These are phyloP conservation scores for Isaurus tuberculatus DNA, from an alignment of 92 coral and sea anemone species.

Conservation along the genomic window DNA sequence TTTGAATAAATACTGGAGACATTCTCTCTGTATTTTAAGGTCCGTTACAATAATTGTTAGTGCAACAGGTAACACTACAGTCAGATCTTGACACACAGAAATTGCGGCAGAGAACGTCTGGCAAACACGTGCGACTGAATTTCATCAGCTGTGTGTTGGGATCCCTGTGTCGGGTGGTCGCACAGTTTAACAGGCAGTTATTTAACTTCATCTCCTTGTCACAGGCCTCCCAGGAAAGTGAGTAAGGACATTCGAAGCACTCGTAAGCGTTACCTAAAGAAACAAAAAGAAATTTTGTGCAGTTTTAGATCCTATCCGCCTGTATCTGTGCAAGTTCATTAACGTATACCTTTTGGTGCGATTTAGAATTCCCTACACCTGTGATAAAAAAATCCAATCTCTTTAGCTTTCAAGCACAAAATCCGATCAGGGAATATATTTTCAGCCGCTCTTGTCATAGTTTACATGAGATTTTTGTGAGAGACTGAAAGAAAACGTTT, in stretches of 20 bases:
- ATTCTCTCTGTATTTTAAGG: too few species aligned
- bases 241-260: slow-evolving; percentile 4
- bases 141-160: neutral
- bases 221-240: neutral
- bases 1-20: too few species aligned
- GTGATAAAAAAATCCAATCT: too few species aligned
- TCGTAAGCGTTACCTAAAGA: neutral
- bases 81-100: neutral
- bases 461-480: too few species aligned
- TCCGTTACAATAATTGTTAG: neutral
- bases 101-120: neutral
- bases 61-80: neutral
- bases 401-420: too few species aligned
- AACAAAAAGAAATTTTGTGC: neutral
- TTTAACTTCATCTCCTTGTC: neutral
- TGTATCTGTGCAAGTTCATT: too few species aligned
- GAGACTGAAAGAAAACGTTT: too few species aligned
- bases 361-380: too few species aligned
- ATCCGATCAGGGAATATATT: too few species aligned
- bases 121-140: neutral
- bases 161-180: neutral
- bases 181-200: neutral
- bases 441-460: too few species aligned
- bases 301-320: too few species aligned
- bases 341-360: too few species aligned